Base-by-base conservation (phyloP, 2,888 invertebrate genomes). In the Globia sparganii region DNA sequence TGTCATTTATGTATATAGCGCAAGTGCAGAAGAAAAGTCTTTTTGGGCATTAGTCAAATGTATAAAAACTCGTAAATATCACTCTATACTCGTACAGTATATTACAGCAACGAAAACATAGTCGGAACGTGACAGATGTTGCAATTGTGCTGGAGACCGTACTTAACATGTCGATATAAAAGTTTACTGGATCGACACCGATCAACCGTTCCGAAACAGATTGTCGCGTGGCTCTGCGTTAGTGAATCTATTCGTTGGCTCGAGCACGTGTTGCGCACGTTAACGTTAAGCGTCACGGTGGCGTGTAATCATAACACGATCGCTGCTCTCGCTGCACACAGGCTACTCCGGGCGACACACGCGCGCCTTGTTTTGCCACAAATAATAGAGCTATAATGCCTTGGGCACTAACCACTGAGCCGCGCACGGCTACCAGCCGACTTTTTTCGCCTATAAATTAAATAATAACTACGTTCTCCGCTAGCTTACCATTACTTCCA, bases 91-190 rank as follows among this genome's bases (percentile, higher is more conserved):
- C 81, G 75, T 84, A 87, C 76, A 83, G 15, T 66, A 76, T 49
- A 72, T 80, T 66, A 78, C 61, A 69, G 73, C 71, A 83, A 77
- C 78, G 69, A 66, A 75, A 87, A 88, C 76, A 83, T 72, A 59
- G 77, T 62, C 73, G 62, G 62, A 58, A 75, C 81, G 87, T 86
- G 86, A 84, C 85, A 87, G 79, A 82, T 86, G 90, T 82, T 83
- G 75, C 81, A 76, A 79, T 81, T 77, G 78, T 72, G 74, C 68
- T 62, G 72, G 74, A 58, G 87, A 87, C 89, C 87, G 90, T 88
- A 89, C 89, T 89, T 84, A 88, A 83, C 83, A 85, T 81, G 80
- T 80, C 77, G 80, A 84, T 83, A 89, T 84, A 86, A 88, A 89
- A 88, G 84, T 88, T 83, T 84, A 76, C 59, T 74, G 77, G 78